phyloP scores from a whole-genome alignment of 1,140 invertebrate genomes.

The Anoplolepis gracilipes region DNA sequence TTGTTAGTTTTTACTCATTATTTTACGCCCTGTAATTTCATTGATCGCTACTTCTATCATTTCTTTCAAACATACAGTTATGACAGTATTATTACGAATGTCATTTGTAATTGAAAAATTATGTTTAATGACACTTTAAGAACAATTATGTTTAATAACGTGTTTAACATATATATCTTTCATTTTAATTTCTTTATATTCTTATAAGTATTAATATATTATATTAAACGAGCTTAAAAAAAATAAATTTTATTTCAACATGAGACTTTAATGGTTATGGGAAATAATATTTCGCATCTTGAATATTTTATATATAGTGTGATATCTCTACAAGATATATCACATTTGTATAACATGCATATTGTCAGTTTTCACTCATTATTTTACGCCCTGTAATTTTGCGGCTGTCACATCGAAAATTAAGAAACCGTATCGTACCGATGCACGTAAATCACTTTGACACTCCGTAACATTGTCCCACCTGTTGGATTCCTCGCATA shows the following conservation, averaged over 20 bases:
- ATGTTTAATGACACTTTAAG: background rate
- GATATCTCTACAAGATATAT: background rate
- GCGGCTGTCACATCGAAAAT: constrained; percentile 1
- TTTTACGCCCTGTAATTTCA: too few relatives aligned
- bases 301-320: background rate
- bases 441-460: constrained; percentile 60
- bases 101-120: background rate
- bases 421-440: constrained; percentile 20
- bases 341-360: background rate
- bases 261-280: background rate
- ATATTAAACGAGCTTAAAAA: background rate
- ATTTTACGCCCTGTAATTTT: constrained; percentile 1
- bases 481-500: constrained; percentile 39
- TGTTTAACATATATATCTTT: constrained; percentile 33
- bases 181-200: background rate
- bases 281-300: background rate
- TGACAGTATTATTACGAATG: background rate
- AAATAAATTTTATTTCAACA: background rate
- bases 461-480: constrained; percentile 28
- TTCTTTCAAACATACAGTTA: background rate
- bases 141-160: too few relatives aligned
- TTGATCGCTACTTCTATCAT: constrained; percentile 13
- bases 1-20: constrained; percentile 50
- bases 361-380: background rate
- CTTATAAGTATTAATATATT: constrained; percentile 20